Conservation (phyloP, 2,797 vertebrate genomes). For the Borostomias antarcticus region DNA sequence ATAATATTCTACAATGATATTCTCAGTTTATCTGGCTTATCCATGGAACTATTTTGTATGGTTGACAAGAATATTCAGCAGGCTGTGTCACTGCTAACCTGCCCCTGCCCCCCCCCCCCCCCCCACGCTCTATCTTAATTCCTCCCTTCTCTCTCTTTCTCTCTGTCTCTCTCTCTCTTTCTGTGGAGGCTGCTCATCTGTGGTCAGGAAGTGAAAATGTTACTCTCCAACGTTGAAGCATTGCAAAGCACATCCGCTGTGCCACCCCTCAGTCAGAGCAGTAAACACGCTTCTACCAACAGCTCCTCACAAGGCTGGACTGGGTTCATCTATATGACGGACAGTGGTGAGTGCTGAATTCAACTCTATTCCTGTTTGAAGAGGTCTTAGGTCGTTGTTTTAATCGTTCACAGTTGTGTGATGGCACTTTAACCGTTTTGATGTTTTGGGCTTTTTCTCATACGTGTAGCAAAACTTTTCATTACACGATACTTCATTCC, state of each 20-base stretch:
- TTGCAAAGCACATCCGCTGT: constrained; percentile 54
- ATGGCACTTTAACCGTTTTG: too few relatives aligned
- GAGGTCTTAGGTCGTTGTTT: too few relatives aligned
- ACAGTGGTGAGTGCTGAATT: background rate
- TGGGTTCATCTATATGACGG: constrained; percentile 10
- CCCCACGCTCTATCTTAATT: background rate
- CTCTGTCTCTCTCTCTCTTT: constrained; percentile 20
- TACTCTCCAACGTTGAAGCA: constrained; percentile 52
- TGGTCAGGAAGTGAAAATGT: constrained; percentile 72
- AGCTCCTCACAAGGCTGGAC: constrained; percentile 25
- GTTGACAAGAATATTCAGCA: background rate
- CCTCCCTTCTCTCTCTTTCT: constrained; percentile 11
- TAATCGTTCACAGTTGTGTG: too few relatives aligned
- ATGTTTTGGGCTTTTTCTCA: too few relatives aligned
- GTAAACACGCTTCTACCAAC: constrained; percentile 13
- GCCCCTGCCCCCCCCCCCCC: background rate
- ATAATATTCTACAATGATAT: background rate
- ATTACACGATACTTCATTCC: background rate
- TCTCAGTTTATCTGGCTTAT: too few relatives aligned
- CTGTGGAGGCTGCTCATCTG: constrained; percentile 42
- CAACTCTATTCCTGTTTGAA: background rate
- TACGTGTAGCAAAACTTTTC: background rate
- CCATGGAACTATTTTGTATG: too few relatives aligned
- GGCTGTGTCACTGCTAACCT: background rate
- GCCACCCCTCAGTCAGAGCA: constrained; percentile 15